Evolutionary conservation across 2,888 invertebrate genomes (phyloP).

Genomic region (Arrhopalites spinosus): DNA sequence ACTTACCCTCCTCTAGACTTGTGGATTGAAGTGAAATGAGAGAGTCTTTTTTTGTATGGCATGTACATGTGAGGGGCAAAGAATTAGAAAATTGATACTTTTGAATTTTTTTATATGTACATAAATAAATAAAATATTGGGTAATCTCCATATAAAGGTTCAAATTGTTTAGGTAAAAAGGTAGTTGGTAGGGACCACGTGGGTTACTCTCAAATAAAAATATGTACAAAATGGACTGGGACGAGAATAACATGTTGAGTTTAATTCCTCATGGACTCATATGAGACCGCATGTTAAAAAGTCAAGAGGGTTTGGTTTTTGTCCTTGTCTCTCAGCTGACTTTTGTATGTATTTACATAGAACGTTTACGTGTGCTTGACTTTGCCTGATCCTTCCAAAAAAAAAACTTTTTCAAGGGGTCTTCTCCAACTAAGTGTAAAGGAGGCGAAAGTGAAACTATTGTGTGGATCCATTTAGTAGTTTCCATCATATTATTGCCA

Average conservation of each 20-base stretch:
- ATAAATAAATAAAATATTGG: not conserved
- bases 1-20: constrained; percentile 7
- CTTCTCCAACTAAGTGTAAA: constrained; percentile 23
- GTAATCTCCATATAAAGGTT: not conserved
- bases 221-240: too few species aligned
- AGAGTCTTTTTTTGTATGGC: not conserved
- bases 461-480: not conserved
- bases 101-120: not conserved
- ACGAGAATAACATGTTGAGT: too few species aligned
- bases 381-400: not conserved
- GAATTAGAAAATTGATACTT: constrained; percentile 10
- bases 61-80: not conserved
- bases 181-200: not conserved
- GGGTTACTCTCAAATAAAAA: not conserved
- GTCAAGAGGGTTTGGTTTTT: constrained; percentile 21
- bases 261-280: not conserved
- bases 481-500: not conserved
- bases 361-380: too few species aligned
- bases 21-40: constrained; percentile 6
- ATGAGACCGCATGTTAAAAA: constrained; percentile 27
- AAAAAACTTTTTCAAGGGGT: not conserved
- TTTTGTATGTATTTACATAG: not conserved
- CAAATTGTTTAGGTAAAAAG: not conserved
- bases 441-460: constrained; percentile 29
- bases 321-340: not conserved